Evolutionary conservation across 1,140 invertebrate species (phyloP).

Genomic region (Latrodectus geometricus): DNA sequence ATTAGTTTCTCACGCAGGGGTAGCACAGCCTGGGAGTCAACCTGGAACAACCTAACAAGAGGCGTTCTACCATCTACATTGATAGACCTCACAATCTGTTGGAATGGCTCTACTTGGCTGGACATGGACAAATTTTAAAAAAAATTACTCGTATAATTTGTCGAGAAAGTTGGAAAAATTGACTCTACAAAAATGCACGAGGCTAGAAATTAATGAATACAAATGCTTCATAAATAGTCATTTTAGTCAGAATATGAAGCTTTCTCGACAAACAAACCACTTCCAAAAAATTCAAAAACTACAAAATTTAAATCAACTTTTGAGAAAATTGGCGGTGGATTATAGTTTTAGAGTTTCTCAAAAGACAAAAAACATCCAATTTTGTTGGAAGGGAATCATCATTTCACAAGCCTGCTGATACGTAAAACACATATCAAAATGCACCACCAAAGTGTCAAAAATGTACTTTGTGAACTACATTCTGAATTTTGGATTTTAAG

Average conservation of each 20-base stretch:
- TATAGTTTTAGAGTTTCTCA: not conserved
- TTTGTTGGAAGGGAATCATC: not conserved
- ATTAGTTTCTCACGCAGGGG: not conserved
- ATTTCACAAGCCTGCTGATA: not conserved
- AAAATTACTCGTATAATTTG: not conserved
- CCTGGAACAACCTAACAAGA: not conserved
- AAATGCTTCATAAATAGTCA: not conserved
- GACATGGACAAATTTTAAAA: not conserved
- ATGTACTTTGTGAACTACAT: no score
- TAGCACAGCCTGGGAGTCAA: not conserved
- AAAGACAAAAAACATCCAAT: not conserved
- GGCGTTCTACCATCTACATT: not conserved
- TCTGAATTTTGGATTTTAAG: not conserved
- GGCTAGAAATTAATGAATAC: not conserved
- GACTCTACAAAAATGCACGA: not conserved
- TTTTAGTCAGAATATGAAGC: not conserved
- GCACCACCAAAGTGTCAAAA: not conserved
- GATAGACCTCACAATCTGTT: not conserved
- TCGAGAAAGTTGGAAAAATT: not conserved
- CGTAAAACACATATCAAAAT: not conserved
- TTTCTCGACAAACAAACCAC: not conserved
- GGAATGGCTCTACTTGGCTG: slow-evolving; percentile 25
- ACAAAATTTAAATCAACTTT: no score
- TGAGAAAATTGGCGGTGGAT: no score
- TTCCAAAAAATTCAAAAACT: no score